phyloP scores from a whole-genome alignment of 2,888 invertebrate species.

The Sacculina carcini region DNA sequence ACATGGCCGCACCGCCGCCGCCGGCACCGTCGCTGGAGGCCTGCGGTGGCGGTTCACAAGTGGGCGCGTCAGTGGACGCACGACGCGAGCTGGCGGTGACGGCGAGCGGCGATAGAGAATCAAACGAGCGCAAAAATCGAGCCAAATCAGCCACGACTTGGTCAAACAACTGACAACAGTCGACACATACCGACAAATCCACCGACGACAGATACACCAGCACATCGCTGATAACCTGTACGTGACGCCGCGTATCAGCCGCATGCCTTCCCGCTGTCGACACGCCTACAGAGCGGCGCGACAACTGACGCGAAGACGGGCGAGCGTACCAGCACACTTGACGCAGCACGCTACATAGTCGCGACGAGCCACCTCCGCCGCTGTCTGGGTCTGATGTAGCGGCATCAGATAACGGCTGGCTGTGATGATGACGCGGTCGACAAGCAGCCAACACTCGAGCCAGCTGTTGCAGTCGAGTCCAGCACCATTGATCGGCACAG shows the following conservation, averaged over 20 bases:
- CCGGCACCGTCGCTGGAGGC: conserved; percentile 28
- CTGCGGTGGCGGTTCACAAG: too few relatives aligned
- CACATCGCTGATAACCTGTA: too few relatives aligned
- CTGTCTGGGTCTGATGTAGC: too few relatives aligned
- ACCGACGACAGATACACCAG: neutral
- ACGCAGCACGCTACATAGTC: conserved; percentile 25
- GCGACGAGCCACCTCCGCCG: too few relatives aligned
- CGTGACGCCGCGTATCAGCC: too few relatives aligned
- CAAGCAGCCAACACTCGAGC: neutral
- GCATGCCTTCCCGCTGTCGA: too few relatives aligned
- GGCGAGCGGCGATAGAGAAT: too few relatives aligned
- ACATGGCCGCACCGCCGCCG: conserved; percentile 58
- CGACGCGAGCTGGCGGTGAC: too few relatives aligned
- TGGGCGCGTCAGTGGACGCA: too few relatives aligned
- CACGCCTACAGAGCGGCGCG: neutral
- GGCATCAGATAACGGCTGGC: conserved; percentile 57
- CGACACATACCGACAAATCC: neutral
- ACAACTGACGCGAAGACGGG: neutral
- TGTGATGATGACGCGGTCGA: conserved; percentile 48
- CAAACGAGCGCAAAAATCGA: conserved; percentile 36
- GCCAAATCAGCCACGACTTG: conserved; percentile 51
- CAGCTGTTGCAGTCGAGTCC: neutral
- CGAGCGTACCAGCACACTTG: conserved; percentile 27
- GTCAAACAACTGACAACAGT: conserved; percentile 35
- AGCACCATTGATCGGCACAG: neutral